These are phyloP conservation scores for Bombus confusus DNA, from an alignment of 1,140 invertebrate species.

Conservation along the genomic window DNA sequence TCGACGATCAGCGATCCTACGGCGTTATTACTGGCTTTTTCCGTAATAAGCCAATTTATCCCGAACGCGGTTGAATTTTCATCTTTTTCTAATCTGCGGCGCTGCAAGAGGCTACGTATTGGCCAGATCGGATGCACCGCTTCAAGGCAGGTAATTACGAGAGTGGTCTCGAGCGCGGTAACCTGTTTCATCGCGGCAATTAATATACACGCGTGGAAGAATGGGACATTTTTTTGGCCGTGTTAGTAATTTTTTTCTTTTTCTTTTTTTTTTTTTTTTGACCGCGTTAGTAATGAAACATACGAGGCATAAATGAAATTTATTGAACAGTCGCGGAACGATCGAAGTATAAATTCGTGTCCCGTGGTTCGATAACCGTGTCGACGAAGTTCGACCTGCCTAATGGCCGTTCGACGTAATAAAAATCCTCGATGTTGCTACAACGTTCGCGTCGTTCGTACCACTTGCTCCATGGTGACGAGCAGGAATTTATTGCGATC, in stretches of 20 bases:
- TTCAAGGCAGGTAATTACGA: conserved; percentile 20
- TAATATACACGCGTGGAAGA: conserved; percentile 23
- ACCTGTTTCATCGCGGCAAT: conserved; percentile 23
- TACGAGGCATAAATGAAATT: conserved; percentile 10
- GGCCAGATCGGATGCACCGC: not conserved
- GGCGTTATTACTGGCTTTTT: conserved; percentile 12
- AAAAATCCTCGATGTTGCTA: not conserved
- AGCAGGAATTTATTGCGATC: conserved; percentile 20
- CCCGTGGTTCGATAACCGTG: not conserved
- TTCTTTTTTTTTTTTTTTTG: too few species aligned
- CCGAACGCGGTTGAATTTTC: conserved; percentile 4
- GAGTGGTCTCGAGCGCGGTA: conserved; percentile 11
- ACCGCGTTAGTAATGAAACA: not conserved
- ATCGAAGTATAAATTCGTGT: not conserved
- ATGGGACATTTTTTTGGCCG: not conserved
- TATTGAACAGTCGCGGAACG: not conserved
- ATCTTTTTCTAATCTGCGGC: conserved; percentile 33
- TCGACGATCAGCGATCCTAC: not conserved
- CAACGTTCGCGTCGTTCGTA: not conserved
- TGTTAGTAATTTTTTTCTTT: not conserved
- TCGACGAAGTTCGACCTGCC: not conserved
- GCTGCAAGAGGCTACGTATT: not conserved
- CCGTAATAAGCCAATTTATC: conserved; percentile 29
- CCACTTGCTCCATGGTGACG: not conserved
- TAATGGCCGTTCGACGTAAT: conserved; percentile 1